A percentile compares a stretch with the other conserved stretches of the same genome.
phyloP scores from a whole-genome alignment of 2,888 invertebrate genomes.

The Lapara coniferarum region DNA sequence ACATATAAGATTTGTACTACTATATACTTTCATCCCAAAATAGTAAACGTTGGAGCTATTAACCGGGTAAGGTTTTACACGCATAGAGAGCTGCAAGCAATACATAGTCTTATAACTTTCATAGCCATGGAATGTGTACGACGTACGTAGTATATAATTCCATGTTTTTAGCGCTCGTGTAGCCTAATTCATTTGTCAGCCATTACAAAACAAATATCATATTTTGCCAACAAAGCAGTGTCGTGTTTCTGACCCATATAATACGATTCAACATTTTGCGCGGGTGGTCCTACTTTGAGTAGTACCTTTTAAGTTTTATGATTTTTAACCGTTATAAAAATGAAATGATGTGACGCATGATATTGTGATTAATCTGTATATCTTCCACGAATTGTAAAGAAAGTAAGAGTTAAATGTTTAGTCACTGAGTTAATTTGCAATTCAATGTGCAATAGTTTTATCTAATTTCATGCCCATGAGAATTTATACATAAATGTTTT shows the following conservation, averaged over 20 bases:
- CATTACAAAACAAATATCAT: constrained; percentile 24
- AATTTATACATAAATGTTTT: no score
- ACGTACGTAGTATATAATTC: neutral
- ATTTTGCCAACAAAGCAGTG: constrained; percentile 27
- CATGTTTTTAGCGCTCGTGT: constrained; percentile 3
- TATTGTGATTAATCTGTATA: neutral
- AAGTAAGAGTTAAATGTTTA: neutral
- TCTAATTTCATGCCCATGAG: no score
- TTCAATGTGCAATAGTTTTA: no score
- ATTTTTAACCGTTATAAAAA: neutral
- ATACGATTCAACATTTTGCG: constrained; percentile 9
- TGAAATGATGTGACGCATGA: constrained; percentile 12
- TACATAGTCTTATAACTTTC: no score
- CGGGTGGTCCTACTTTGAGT: constrained; percentile 8
- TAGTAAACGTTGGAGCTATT: no score
- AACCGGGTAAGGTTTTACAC: no score
- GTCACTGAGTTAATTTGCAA: no score
- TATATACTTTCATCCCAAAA: no score
- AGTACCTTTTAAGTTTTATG: neutral
- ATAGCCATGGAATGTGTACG: no score
- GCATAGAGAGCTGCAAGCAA: no score
- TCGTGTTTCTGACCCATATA: constrained; percentile 32
- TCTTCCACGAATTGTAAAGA: neutral
- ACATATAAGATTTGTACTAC: no score
- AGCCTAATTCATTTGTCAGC: constrained; percentile 18